Evolutionary conservation across 2,888 invertebrate genomes (phyloP).

Genomic region (Dryocosmus kuriphilus): DNA sequence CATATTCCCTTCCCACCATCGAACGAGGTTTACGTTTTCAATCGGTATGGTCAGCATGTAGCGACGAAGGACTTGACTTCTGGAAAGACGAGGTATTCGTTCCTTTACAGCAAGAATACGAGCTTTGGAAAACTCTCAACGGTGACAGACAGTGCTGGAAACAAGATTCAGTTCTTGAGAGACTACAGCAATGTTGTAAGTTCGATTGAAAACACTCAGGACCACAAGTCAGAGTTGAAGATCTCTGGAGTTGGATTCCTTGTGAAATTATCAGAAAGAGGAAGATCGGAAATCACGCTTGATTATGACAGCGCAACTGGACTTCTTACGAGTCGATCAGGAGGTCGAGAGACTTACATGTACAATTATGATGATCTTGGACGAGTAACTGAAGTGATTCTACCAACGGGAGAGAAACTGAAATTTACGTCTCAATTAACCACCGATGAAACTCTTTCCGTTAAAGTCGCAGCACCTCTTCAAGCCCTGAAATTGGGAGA

Average conservation of each 20-base stretch:
- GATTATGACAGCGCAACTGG: slow-evolving; percentile 95
- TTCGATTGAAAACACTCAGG: slow-evolving; percentile 96
- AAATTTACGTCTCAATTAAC: slow-evolving; percentile 88
- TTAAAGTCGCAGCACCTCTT: slow-evolving; percentile 84
- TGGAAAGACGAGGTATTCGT: slow-evolving; percentile 96
- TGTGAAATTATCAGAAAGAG: slow-evolving; percentile 92
- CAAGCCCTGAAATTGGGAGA: slow-evolving; percentile 80
- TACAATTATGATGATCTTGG: slow-evolving; percentile 95
- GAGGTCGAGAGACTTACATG: slow-evolving; percentile 91
- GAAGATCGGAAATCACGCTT: slow-evolving; percentile 91
- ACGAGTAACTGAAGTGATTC: slow-evolving; percentile 89
- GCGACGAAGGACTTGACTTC: slow-evolving; percentile 96
- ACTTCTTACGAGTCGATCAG: slow-evolving; percentile 90
- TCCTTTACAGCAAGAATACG: slow-evolving; percentile 97
- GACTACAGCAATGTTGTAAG: slow-evolving; percentile 96
- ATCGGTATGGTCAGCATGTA: slow-evolving; percentile 97
- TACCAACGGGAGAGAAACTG: slow-evolving; percentile 95
- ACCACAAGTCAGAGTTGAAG: slow-evolving; percentile 93
- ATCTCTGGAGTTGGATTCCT: slow-evolving; percentile 96
- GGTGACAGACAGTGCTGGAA: slow-evolving; percentile 95
- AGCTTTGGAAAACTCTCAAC: slow-evolving; percentile 96
- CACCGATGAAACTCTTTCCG: slow-evolving; percentile 86
- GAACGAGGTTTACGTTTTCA: slow-evolving; percentile 95
- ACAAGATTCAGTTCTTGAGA: slow-evolving; percentile 93
- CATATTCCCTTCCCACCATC: slow-evolving; percentile 96